Evolutionary conservation across 1,140 invertebrate species (phyloP), one percentile per base, ranked within the genome.

Genomic region (Procambarus virginalis): DNA sequence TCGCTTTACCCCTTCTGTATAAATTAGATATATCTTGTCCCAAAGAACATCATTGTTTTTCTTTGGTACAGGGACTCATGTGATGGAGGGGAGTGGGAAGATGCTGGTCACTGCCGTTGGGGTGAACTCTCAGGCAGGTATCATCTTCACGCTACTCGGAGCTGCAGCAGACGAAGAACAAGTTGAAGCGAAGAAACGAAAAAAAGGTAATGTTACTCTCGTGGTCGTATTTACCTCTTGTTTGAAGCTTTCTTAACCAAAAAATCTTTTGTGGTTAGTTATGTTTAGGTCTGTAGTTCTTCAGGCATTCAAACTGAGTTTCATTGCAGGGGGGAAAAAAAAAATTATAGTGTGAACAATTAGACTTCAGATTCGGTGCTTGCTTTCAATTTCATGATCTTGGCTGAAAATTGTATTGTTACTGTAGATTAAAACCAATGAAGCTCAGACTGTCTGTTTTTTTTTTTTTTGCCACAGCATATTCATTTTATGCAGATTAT

Each of bases 21-120:
- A 55, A 55, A 9, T 20, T 17, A 4, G 78, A 34, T 90, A 78
- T 76, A 60, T 14, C 5, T 89, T 49, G 48, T 6, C 49, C n/a
- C 34, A 34, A 34, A 34, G 34, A 34, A 34, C 34, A 34, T 34
- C 34, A 34, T 55, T 55, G 49, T 75, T 75, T 84, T 46, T 84
- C 6, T 80, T 89, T 91, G 91, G 87, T 91, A 51, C 92, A 97
- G 98, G 99, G 92, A 99, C 99, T 83, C 99, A 99, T 95, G 98
- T 99, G 77, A 99, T 99, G 99, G 99, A 99, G 95, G 99, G 99
- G 80, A 99, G 98, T 93, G 99, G 99, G 58, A 99, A 99, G 95
- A 99, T 99, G 97, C 94, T 99, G 93, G 98, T 99, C 76, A 97
- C 98, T 60, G 99, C 99, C 70, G 99, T 99, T 58, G 99, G 99